Evolutionary conservation across 2,113 vertebrate genomes (phyloP), one percentile per base, ranked within the genome.

Genomic region (Semnornis frantzii): DNA sequence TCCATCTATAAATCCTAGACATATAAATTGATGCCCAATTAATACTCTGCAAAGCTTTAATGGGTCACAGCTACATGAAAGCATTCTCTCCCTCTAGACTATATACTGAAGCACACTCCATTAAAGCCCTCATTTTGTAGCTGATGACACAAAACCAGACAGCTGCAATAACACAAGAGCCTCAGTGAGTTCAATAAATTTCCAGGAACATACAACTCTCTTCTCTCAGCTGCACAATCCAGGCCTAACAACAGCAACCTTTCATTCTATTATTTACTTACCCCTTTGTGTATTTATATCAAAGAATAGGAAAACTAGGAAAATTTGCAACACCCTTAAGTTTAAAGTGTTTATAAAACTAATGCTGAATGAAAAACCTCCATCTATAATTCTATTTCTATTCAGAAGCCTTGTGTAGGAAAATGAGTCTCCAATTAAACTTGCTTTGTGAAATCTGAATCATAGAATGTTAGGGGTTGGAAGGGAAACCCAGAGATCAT

Each of bases 81-180:
- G 62, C 70, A 34, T 33, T 34, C 92, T 46, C 74, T 76, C 58
- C 71, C 70, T 85, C 34, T 19, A 25, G 50, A 55, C 75, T 50
- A 28, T 8, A 50, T 1, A 24, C 33, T 58, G 69, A 60, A 66
- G 73, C 5, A 1, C 46, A 39, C 85, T 93, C 74, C 90, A 92
- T 79, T 23, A 92, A 87, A 90, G 69, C 21, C 44, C 86, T 90
- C 70, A 6, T 71, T 92, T 86, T 78, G 63, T 54, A 86, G 78
- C 70, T 3, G 39, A 78, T 82, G 91, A 89, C 89, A 93, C 81
- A 55, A 75, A 94, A 84, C 80, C 90, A 83, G 72, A 77, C 95
- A 93, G 93, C 94, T 96, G 94, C 94, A 93, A 77, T 83, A 84
- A 94, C 28, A 82, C 70, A 94, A 81, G 73, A 92, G 94, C 77